Evolutionary conservation across 2,113 vertebrate genomes (phyloP).

Genomic region (Ammodytes dubius): DNA sequence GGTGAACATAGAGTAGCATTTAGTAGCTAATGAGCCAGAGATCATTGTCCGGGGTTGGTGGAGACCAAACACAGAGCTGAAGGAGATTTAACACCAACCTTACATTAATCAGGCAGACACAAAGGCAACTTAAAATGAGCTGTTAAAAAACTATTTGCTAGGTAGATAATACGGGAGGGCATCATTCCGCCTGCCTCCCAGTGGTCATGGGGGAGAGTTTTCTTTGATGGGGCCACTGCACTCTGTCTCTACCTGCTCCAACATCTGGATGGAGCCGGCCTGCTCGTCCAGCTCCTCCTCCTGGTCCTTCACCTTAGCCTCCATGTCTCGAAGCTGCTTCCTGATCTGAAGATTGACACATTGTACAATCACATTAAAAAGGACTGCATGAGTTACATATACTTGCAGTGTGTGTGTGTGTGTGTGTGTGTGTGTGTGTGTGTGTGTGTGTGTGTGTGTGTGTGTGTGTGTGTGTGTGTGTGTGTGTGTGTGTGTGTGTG

Average conservation of each 20-base stretch:
- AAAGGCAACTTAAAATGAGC: neutral
- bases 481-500: no score
- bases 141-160: no score
- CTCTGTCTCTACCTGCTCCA: constrained; percentile 91
- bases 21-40: neutral
- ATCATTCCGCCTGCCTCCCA: no score
- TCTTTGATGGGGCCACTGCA: neutral
- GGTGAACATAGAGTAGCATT: neutral
- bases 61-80: neutral
- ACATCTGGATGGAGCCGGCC: constrained; percentile 96
- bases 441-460: no score
- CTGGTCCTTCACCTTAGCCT: constrained; percentile 96
- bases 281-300: constrained; percentile 98
- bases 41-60: neutral
- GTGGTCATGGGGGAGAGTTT: no score
- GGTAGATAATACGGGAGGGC: no score
- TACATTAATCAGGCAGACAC: no score
- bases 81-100: neutral
- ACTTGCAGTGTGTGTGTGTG: no score
- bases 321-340: constrained; percentile 94
- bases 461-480: no score
- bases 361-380: neutral
- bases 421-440: no score
- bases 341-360: constrained; percentile 69
- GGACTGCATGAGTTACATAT: neutral